phyloP scores from a whole-genome alignment of 2,888 invertebrate species.

The Trichopria drosophilae region DNA sequence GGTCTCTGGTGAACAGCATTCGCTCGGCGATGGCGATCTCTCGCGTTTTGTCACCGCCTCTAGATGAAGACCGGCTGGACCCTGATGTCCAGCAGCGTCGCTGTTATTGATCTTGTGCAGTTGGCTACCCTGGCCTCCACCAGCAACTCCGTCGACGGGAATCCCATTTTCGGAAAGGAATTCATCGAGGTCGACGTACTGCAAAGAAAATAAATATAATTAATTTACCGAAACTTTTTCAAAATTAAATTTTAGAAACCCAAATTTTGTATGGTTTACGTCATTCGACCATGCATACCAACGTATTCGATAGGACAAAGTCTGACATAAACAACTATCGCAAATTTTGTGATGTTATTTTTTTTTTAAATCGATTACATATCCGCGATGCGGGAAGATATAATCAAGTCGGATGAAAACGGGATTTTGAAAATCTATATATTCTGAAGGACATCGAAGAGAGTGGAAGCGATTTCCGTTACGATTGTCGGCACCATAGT shows the following conservation, averaged over 20 bases:
- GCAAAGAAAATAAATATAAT: conserved; percentile 52
- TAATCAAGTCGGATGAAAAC: no score
- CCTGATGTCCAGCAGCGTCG: conserved; percentile 61
- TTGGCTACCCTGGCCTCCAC: conserved; percentile 60
- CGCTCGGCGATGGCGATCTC: conserved; percentile 83
- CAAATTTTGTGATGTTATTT: no score
- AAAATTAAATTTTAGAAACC: no score
- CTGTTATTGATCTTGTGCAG: conserved; percentile 55
- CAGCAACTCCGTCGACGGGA: conserved; percentile 75
- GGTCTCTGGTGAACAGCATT: conserved; percentile 87
- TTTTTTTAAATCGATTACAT: no score
- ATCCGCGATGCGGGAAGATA: no score
- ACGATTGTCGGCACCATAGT: neutral
- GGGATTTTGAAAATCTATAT: no score
- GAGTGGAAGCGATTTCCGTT: conserved; percentile 16
- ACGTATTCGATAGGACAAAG: no score
- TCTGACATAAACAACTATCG: no score
- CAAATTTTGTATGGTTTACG: no score
- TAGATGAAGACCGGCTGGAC: conserved; percentile 67
- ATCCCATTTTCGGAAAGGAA: conserved; percentile 94
- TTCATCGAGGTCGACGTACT: conserved; percentile 97
- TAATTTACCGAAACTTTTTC: neutral
- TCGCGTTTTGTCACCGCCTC: conserved; percentile 81
- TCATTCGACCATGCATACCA: no score
- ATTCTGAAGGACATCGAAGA: conserved; percentile 8